These are phyloP conservation scores for Microctonus brassicae DNA, from an alignment of 2,888 invertebrate species.

Conservation along the genomic window DNA sequence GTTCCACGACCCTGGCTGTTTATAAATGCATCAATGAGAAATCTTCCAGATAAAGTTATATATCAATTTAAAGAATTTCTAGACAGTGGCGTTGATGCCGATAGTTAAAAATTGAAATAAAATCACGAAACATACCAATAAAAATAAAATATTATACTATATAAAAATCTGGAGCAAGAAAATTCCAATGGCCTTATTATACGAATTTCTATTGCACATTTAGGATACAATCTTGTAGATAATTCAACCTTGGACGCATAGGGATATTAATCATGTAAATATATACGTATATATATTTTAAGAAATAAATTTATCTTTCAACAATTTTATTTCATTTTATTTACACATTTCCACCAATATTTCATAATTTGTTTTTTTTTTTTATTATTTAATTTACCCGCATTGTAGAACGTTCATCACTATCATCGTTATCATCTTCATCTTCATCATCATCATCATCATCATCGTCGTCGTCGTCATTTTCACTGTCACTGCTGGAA, in stretches of 20 bases:
- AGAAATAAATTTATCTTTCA: neutral
- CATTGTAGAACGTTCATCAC: neutral
- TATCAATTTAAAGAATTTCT: conserved; percentile 75
- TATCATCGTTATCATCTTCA: neutral
- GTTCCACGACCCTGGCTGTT: conserved; percentile 76
- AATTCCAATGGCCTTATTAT: neutral
- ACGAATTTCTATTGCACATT: neutral
- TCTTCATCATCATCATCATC: neutral
- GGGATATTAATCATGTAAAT: neutral
- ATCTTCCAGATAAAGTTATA: conserved; percentile 73
- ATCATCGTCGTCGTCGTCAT: neutral
- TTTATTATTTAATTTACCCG: neutral
- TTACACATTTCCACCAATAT: neutral
- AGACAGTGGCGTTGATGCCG: conserved; percentile 76
- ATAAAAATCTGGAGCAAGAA: no score
- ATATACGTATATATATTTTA: neutral
- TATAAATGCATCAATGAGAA: conserved; percentile 73
- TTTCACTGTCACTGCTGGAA: neutral
- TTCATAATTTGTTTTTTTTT: no score
- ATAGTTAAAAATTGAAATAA: conserved; percentile 49
- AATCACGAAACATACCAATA: neutral
- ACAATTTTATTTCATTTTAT: neutral
- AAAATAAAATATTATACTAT: neutral
- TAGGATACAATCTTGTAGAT: neutral
- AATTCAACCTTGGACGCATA: neutral